Base-by-base conservation (phyloP, 1,140 invertebrate species). In the Elymnias hypermnestra region DNA sequence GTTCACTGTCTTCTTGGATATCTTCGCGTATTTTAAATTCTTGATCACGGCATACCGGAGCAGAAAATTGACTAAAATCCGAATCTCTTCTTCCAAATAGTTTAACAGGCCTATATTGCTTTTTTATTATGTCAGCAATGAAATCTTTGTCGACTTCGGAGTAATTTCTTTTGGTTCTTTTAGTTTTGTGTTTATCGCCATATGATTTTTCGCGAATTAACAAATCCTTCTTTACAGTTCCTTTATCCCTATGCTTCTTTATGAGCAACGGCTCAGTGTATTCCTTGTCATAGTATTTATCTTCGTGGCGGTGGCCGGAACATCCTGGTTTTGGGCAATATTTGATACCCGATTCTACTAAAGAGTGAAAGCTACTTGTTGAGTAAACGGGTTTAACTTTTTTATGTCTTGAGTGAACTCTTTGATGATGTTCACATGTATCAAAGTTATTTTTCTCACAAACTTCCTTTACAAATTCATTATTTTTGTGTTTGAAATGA, bases 51-150 rank as follows among this genome's bases (percentile, higher is more conserved):
- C 81, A 84, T 15, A 82, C 53, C 2, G 81, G 81, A 3, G 69
- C 74, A 3, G 81, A 81, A 47, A 84, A 63, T 45, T 82, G 74
- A 45, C 75, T 84, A 1, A 72, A 46, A 39, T 68, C 66, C 5
- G 77, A 81, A 39, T 69, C 44, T 51, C 44, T 54, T 44, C 52
- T 62, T 7, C 64, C 67, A 49, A 78, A 82, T 51, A 82, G 57
- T 46, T 68, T 81, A 0, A 77, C 57, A 5, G 75, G 81, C 42
- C 54, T 72, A 41, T 84, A 84, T 53, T 84, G 81, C 25, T 54
- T 54, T 45, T 55, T 63, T 15, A 84, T 81, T 31, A 84, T 78
- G 23, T 81, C 69, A n/a, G 63, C 63, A 45, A 84, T 84, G 49
- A 73, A 84, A 29, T 77, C 63, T 41, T 71, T 31, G 50, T 79